phyloP scores from a whole-genome alignment of 2,113 vertebrate species.

The Sebastes schlegelii region DNA sequence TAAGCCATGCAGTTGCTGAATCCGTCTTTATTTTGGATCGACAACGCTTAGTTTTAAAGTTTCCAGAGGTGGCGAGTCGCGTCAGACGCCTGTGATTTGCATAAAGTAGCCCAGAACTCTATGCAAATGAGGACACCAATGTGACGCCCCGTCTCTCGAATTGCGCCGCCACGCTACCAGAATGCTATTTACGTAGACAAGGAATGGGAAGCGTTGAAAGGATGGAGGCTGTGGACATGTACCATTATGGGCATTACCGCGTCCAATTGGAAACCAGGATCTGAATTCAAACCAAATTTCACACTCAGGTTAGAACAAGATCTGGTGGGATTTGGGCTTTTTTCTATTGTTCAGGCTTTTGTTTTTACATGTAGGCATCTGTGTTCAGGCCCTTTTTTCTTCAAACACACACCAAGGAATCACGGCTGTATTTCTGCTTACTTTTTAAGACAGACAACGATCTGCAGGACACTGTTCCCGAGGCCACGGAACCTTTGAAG shows the following conservation, averaged over 20 bases:
- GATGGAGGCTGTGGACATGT: no score
- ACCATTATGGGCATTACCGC: neutral
- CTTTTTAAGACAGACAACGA: neutral
- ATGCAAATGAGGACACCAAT: no score
- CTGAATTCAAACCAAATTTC: neutral
- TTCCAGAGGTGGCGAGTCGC: no score
- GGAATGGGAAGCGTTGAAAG: no score
- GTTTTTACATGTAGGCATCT: neutral
- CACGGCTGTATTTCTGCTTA: neutral
- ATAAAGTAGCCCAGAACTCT: no score
- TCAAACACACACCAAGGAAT: neutral
- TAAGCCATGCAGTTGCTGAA: no score
- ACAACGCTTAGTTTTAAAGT: no score
- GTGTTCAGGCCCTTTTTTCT: neutral
- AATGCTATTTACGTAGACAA: no score
- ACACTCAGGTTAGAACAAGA: neutral
- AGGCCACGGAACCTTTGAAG: neutral
- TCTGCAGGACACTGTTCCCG: neutral
- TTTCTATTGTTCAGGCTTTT: neutral
- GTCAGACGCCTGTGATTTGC: no score
- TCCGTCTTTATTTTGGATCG: no score
- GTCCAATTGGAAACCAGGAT: neutral
- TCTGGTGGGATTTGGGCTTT: neutral
- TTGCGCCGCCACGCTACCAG: no score
- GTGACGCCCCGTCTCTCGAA: no score